Conservation (phyloP, 1,140 invertebrate genomes). For the Zaprionus ghesquierei region DNA sequence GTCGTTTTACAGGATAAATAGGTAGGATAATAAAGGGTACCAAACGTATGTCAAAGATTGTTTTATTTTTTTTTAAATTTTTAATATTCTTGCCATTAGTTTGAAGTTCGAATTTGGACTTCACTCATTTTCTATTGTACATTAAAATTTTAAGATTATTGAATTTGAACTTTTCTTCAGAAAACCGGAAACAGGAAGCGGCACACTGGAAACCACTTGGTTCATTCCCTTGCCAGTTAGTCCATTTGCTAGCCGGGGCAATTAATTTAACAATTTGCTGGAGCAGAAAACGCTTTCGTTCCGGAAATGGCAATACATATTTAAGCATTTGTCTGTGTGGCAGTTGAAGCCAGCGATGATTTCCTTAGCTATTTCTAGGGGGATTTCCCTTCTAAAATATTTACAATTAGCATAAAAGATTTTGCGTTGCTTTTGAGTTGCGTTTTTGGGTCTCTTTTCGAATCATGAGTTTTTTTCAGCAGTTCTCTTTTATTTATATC, state of each 20-base stretch:
- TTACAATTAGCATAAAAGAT: background rate
- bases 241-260: background rate
- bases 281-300: background rate
- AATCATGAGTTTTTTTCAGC: no score
- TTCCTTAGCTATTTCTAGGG: background rate
- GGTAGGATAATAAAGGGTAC: background rate
- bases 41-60: no score
- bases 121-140: background rate
- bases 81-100: background rate
- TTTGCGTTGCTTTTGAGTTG: background rate
- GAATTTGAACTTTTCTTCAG: background rate
- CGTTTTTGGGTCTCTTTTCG: no score
- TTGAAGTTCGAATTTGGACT: background rate
- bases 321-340: background rate
- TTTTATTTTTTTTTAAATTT: background rate
- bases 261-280: conserved; percentile 24
- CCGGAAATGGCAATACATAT: conserved; percentile 16
- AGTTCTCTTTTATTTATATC: no score
- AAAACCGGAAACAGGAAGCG: background rate
- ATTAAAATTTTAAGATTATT: background rate
- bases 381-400: background rate
- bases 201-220: background rate
- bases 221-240: background rate
- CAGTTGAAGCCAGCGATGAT: background rate
- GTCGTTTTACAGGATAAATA: background rate